Conservation (phyloP, 2,113 vertebrate species). For the Psephotus haematonotus region DNA sequence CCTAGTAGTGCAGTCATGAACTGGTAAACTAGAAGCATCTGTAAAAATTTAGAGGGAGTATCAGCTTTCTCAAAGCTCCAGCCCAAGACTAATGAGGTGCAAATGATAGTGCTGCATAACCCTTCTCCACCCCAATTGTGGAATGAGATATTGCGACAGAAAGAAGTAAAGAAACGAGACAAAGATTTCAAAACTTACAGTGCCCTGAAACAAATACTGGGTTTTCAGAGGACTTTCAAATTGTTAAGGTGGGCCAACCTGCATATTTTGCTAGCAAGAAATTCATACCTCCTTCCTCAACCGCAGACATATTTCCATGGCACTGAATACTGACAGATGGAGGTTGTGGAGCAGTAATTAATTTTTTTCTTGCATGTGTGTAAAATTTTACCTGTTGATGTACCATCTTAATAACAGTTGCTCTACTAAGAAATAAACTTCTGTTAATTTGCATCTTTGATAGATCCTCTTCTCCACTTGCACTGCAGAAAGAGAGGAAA, state of each 20-base stretch:
- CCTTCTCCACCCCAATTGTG: constrained; percentile 79
- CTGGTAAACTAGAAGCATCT: constrained; percentile 88
- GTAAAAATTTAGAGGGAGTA: constrained; percentile 87
- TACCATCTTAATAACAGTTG: constrained; percentile 43
- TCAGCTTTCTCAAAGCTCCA: constrained; percentile 83
- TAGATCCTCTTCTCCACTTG: neutral
- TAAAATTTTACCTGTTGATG: constrained; percentile 57
- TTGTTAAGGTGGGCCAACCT: constrained; percentile 54
- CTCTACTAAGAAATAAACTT: constrained; percentile 45
- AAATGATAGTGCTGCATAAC: constrained; percentile 80
- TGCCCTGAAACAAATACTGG: constrained; percentile 19
- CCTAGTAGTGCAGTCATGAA: constrained; percentile 84
- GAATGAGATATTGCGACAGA: constrained; percentile 76
- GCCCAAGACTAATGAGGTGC: constrained; percentile 85
- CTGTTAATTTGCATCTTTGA: constrained; percentile 56
- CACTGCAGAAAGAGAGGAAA: constrained; percentile 3
- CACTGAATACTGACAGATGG: constrained; percentile 29
- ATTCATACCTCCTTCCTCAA: constrained; percentile 63
- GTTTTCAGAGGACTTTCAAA: constrained; percentile 63
- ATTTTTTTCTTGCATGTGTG: neutral
- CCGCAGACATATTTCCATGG: constrained; percentile 46
- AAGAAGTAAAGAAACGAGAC: constrained; percentile 72
- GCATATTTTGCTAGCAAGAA: constrained; percentile 53
- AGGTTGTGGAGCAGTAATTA: constrained; percentile 12
- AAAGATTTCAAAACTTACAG: constrained; percentile 68